A percentile compares a stretch with the other conserved stretches of the same genome.
Evolutionary conservation across 2,888 invertebrate genomes (phyloP).

Genomic region (Heliconius ethilla): DNA sequence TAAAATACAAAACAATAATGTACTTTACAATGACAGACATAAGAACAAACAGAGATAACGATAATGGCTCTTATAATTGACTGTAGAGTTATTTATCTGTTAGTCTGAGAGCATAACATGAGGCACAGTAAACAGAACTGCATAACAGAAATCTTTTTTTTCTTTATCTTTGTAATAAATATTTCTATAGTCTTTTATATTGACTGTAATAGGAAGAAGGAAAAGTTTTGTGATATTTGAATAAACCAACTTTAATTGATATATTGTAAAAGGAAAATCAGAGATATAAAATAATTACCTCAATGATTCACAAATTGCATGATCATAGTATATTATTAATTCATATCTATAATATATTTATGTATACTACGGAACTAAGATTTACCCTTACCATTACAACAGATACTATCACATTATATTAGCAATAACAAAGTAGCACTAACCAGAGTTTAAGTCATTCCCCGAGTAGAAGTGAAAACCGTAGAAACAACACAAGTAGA

Average conservation of each 20-base stretch:
- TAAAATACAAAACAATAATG: constrained; percentile 6
- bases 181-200: background rate
- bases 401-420: background rate
- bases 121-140: too few species aligned
- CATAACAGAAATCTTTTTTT: background rate
- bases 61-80: constrained; percentile 25
- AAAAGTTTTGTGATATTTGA: background rate
- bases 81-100: background rate
- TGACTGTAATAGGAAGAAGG: background rate
- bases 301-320: background rate
- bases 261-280: constrained; percentile 1
- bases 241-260: background rate
- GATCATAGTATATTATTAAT: background rate
- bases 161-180: background rate
- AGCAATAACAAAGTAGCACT: too few species aligned
- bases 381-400: background rate
- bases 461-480: background rate
- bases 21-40: background rate
- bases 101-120: background rate
- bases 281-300: background rate
- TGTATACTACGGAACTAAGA: background rate
- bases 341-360: background rate
- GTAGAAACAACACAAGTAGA: too few species aligned
- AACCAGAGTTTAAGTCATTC: too few species aligned
- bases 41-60: constrained; percentile 19